These are phyloP conservation scores for Stenichneumon culpator DNA, from an alignment of 2,888 invertebrate species.

Conservation along the genomic window DNA sequence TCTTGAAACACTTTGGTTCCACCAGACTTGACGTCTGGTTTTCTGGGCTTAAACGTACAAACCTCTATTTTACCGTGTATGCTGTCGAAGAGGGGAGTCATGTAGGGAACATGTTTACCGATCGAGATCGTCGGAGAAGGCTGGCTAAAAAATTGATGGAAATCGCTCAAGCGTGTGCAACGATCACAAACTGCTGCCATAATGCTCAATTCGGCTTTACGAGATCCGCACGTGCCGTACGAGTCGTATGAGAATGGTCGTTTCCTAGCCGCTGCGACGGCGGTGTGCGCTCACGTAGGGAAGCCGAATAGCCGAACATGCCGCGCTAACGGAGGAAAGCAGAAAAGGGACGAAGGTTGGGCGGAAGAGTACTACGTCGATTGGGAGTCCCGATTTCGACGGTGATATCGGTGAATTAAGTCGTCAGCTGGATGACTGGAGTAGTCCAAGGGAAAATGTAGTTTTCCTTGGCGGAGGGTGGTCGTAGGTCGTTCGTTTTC, in stretches of 20 bases:
- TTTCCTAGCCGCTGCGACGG: neutral
- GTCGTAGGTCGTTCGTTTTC: conserved; percentile 41
- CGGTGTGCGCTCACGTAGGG: conserved; percentile 4
- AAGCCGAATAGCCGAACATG: neutral
- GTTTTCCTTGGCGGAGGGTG: conserved; percentile 11
- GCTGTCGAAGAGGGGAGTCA: neutral
- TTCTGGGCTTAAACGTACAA: neutral
- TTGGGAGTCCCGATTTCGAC: conserved; percentile 15
- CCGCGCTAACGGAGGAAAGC: neutral
- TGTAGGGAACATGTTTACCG: neutral
- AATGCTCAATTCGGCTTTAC: conserved; percentile 31
- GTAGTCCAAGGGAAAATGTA: conserved; percentile 7
- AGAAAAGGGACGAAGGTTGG: neutral
- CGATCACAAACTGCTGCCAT: neutral
- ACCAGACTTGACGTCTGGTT: neutral
- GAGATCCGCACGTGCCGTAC: conserved; percentile 13
- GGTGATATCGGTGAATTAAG: conserved; percentile 46
- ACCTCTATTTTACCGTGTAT: neutral
- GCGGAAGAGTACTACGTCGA: neutral
- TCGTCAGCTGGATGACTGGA: conserved; percentile 32
- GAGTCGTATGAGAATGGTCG: neutral
- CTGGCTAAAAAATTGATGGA: conserved; percentile 29
- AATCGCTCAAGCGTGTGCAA: neutral
- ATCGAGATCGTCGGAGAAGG: neutral
- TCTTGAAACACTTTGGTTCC: neutral